These are phyloP conservation scores for Lottia gigantea DNA, from an alignment of 2,888 invertebrate species.

Conservation along the genomic window DNA sequence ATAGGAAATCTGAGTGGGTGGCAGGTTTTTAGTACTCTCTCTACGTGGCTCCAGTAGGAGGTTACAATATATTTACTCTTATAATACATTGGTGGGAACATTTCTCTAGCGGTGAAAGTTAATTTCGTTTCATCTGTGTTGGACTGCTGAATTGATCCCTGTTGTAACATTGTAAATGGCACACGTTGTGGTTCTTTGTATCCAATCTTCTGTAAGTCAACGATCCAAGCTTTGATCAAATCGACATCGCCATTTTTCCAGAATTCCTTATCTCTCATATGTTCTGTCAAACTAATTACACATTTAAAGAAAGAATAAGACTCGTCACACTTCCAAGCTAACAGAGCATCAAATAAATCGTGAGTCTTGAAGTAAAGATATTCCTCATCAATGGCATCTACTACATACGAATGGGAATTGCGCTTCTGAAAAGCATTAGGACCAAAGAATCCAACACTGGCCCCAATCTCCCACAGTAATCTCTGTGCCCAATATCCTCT, in stretches of 20 bases:
- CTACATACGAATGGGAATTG: conserved; percentile 39
- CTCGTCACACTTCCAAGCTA: conserved; percentile 37
- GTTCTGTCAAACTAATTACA: conserved; percentile 29
- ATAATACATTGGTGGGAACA: conserved; percentile 10
- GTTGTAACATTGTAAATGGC: neutral
- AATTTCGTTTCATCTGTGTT: conserved; percentile 27
- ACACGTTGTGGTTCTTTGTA: conserved; percentile 17
- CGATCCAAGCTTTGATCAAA: conserved; percentile 9
- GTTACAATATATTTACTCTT: neutral
- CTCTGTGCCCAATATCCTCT: conserved; percentile 49
- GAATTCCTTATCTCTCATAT: conserved; percentile 27
- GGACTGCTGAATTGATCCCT: conserved; percentile 1
- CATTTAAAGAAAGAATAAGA: conserved; percentile 33
- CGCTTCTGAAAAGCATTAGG: conserved; percentile 41
- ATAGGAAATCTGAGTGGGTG: neutral
- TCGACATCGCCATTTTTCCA: conserved; percentile 9
- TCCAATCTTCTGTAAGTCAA: conserved; percentile 5
- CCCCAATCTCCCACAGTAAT: conserved; percentile 43
- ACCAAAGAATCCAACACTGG: conserved; percentile 41
- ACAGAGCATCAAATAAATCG: conserved; percentile 30
- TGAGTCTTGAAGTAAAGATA: conserved; percentile 40
- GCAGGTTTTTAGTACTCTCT: conserved; percentile 1
- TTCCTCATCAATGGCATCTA: conserved; percentile 43
- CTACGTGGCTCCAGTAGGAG: neutral
- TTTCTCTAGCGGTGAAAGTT: conserved; percentile 11